These are phyloP conservation scores for Platichthys stellatus DNA, from an alignment of 2,113 vertebrate species.

Conservation along the genomic window DNA sequence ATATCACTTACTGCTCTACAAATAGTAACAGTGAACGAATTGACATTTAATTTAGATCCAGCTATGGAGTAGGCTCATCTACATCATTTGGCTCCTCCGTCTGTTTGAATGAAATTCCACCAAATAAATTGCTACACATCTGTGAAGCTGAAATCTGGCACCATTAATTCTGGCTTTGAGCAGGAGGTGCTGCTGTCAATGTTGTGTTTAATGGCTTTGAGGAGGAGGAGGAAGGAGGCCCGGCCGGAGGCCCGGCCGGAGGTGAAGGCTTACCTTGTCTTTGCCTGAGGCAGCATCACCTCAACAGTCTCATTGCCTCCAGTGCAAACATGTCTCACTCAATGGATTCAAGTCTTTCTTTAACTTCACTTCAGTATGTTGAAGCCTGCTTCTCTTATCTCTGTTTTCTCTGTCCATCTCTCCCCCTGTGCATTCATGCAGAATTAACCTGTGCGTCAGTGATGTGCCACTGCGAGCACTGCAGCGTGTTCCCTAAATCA, in stretches of 20 bases:
- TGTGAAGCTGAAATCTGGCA: constrained; percentile 36
- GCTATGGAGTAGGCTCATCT: constrained; percentile 7
- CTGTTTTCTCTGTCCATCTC: background rate
- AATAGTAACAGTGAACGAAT: constrained; percentile 14
- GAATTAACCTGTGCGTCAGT: constrained; percentile 46
- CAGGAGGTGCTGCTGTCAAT: constrained; percentile 24
- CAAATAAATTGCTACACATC: constrained; percentile 39
- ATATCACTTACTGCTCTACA: background rate
- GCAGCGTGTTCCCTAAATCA: constrained; percentile 36
- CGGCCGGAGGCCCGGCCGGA: constrained; percentile 32
- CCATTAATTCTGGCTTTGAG: constrained; percentile 43
- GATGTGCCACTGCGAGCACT: constrained; percentile 11
- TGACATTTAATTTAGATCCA: constrained; percentile 15
- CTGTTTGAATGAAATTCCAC: constrained; percentile 25
- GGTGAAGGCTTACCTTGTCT: constrained; percentile 30
- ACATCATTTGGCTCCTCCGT: constrained; percentile 7
- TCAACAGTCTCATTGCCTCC: constrained; percentile 30
- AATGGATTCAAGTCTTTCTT: constrained; percentile 11
- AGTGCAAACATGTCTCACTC: constrained; percentile 40
- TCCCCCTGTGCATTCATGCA: constrained; percentile 40
- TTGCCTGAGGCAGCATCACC: constrained; percentile 49
- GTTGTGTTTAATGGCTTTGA: constrained; percentile 39
- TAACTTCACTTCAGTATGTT: constrained; percentile 21
- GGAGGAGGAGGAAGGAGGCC: constrained; percentile 35
- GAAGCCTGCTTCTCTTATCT: constrained; percentile 18